Evolutionary conservation across 2,797 vertebrate genomes (phyloP), one percentile per base, ranked within the genome.

Genomic region (Poecilia wingei): DNA sequence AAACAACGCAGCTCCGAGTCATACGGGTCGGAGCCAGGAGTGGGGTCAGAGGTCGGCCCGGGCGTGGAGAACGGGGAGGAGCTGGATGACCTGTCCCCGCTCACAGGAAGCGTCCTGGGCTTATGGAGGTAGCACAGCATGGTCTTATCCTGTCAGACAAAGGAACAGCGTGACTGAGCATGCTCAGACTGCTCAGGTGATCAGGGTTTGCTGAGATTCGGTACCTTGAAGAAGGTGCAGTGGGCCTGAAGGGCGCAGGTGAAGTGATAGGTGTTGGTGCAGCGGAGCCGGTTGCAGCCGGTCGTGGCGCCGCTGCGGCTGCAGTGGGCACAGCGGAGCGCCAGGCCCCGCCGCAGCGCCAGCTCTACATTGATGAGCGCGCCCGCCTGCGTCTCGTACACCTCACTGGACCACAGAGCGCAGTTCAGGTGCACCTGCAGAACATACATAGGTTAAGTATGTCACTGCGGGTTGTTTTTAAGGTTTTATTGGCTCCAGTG

Each of bases 331-430:
- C 98, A 99, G 85, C 97, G 97, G 88, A 98, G 96, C 0, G 97
- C 93, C 76, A 99, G 95, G 61, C 98, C 97, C 3, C 98, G 93
- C 13, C 98, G 89, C 90, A 98, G 95, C 0, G 98, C 98, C 73
- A 98, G 92, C 76, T 99, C 98, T 87, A 99, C 98, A 0, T 99
- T 99, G 82, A 99, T 99, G 84, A 99, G 96, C 51, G 98, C 98
- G 6, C 98, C 98, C 7, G 98, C 98, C 95, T 99, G 98, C 25
- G 98, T 99, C 96, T 99, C 98, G 0, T 99, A 99, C 79, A 99
- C 98, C 94, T 99, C 98, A 0, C 97, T 98, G 92, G 98, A 99
- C 98, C 98, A 99, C 91, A 99, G 96, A 0, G 98, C 98, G 31
- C 98, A 99, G 90, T 99, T 99, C 92, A 99, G 92, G 88, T 99